Base-by-base conservation (phyloP, 2,113 vertebrate species). In the Coreoperca whiteheadi region DNA sequence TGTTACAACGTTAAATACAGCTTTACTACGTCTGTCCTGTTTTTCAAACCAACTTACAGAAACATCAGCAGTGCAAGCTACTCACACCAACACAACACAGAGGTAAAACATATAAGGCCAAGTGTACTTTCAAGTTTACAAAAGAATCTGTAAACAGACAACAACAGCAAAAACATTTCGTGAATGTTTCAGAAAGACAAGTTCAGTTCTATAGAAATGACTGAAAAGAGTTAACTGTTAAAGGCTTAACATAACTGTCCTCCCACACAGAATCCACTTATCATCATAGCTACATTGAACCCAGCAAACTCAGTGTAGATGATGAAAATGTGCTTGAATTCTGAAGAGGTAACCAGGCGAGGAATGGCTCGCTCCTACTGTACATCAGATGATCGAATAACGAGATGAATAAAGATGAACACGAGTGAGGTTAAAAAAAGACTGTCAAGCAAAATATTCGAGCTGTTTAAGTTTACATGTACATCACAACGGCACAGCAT, bases 121-220 rank as follows among this genome's bases (percentile, higher is more conserved):
- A 30, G n/a, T 66, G 23, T 64, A 25, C 12, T 41, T 84, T 83
- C 8, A 68, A 67, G 66, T 83, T 84, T 74, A 82, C 73, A 85
- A 85, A 81, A 77, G 0, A 83, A 83, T 71, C 43, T 67, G 87
- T 85, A 90, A 86, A 93, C 83, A 82, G 70, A 87, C 89, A 93
- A 93, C 92, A 92, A 91, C 91, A 94, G 88, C 89, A 92, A 93
- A 87, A 91, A 87, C 87, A 82, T 39, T 23, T 51, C 30, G 25
- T 56, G 15, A 10, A 46, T 50, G 57, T 51, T 59, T 4, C n/a
- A 82, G 12, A 79, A 51, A 66, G 37, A 75, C 32, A 34, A 69
- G 32, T 57, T 69, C 20, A 53, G 12, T 37, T 75, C 2, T 28
- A 18, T 67, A 30, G 43, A 74, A 77, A 20, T 14, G 1, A 21